A percentile compares a stretch with the other conserved stretches of the same genome.
phyloP scores from a whole-genome alignment of 2,113 vertebrate genomes.

The Podocnemis expansa region DNA sequence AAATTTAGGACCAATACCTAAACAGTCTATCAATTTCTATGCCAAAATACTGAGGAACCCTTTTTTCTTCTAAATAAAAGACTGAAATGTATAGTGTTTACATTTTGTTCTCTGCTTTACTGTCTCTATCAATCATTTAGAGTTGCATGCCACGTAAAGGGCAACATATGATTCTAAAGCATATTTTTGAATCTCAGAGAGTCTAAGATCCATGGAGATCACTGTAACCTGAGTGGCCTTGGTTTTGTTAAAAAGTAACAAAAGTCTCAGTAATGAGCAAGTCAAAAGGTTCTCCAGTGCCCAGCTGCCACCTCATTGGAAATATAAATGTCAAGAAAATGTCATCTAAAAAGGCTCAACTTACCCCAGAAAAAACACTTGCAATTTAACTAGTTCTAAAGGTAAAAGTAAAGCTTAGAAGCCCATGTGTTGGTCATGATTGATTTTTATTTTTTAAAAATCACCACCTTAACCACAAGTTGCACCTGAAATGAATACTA shows the following conservation, averaged over 20 bases:
- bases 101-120: background rate
- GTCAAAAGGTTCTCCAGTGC: conserved; percentile 26
- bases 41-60: background rate
- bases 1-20: background rate
- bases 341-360: conserved; percentile 27
- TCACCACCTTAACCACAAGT: background rate
- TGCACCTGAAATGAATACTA: background rate
- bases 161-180: background rate
- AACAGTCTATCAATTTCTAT: background rate
- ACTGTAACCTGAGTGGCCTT: background rate
- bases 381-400: conserved; percentile 27
- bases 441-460: background rate
- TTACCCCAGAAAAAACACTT: conserved; percentile 30
- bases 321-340: conserved; percentile 49
- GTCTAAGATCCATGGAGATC: conserved; percentile 22
- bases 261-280: conserved; percentile 44
- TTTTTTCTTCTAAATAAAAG: background rate
- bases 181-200: background rate
- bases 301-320: background rate
- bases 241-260: conserved; percentile 41
- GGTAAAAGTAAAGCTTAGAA: background rate
- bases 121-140: rapidly evolving
- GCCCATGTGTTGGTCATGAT: background rate
- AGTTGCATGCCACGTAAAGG: conserved; percentile 3
- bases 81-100: background rate